phyloP scores from a whole-genome alignment of 1,140 invertebrate species.

The Drosophila kurseongensis region DNA sequence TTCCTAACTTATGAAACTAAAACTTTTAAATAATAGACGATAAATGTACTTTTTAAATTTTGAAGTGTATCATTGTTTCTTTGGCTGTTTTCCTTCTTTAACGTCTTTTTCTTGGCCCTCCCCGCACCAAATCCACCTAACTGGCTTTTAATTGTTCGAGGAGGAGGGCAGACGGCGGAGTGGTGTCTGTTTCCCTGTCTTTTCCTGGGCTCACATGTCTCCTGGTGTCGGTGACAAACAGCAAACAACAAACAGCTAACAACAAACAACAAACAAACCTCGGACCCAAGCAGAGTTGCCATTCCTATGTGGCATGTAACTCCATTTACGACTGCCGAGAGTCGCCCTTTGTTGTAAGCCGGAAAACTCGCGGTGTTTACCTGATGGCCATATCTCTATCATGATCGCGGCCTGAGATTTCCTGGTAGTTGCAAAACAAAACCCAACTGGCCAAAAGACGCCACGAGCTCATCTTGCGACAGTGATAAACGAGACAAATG shows the following conservation, averaged over 20 bases:
- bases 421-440: conserved; percentile 33
- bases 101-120: conserved; percentile 35
- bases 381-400: conserved; percentile 31
- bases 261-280: conserved; percentile 38
- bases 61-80: conserved; percentile 29
- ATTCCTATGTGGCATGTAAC: conserved; percentile 54
- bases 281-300: conserved; percentile 49
- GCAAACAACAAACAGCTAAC: conserved; percentile 27
- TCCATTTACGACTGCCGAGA: conserved; percentile 58
- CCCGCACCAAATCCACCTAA: conserved; percentile 61
- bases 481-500: conserved; percentile 25
- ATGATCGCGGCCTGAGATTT: conserved; percentile 29
- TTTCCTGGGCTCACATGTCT: conserved; percentile 9
- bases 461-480: conserved; percentile 23
- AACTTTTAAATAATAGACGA: too few relatives aligned
- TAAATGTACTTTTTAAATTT: neutral
- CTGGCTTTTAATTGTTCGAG: conserved; percentile 64
- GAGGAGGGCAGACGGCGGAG: neutral
- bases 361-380: conserved; percentile 54
- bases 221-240: conserved; percentile 30
- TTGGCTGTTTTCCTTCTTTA: conserved; percentile 31
- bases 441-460: conserved; percentile 15
- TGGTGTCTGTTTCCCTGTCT: conserved; percentile 19
- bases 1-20: too few relatives aligned
- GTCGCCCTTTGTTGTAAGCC: conserved; percentile 38